Base-by-base conservation (phyloP, 1,140 invertebrate genomes). In the Papilio aristodemus region DNA sequence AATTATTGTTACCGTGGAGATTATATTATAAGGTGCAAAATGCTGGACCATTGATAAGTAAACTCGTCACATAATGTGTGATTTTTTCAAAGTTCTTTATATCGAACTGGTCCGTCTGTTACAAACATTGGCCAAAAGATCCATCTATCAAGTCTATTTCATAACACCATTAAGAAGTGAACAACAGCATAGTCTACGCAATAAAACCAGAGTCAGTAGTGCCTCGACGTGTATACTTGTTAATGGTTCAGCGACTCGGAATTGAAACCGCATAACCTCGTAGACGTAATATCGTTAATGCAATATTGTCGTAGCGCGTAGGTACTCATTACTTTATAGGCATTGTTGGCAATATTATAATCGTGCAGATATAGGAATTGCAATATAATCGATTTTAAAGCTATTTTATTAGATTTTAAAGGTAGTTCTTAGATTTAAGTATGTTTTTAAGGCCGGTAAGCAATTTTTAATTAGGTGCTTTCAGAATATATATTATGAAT, bases 271-370 rank as follows among this genome's bases (percentile, higher is more conserved):
- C 27, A 32, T 66, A 36, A 66, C 63, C 63, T 66, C 63, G 46
- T 66, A 66, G 39, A 25, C 17, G 62, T 32, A 50, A 13, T 27
- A 14, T 64, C 27, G 27, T 66, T 50, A 32, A 50, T 66, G 63
- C 63, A 66, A 46, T 66, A 66, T 46, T 32, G 8, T 32, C 11
- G 2, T 66, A 66, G 63, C 19, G 27, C 41, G 9, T 46, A 66
- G 38, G 17, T 41, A 63, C 6, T 14, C 8, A 43, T 46, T 66
- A 50, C 25, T 50, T 22, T 58, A 32, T 62, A 43, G 63, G 27
- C 14, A 17, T 66, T 50, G 41, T 66, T 66, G 13, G 63, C 63
- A 66, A 66, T 66, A 66, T 66, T 66, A 66, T 66, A 36, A 32
- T 46, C 41, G 63, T 66, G 63, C 41, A 46, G n/a, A 50, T 27